Percentiles rank a stretch among this genome's conserved stretches.
Conservation (phyloP, 2,888 invertebrate genomes). For the Pollenia griseotomentosa region DNA sequence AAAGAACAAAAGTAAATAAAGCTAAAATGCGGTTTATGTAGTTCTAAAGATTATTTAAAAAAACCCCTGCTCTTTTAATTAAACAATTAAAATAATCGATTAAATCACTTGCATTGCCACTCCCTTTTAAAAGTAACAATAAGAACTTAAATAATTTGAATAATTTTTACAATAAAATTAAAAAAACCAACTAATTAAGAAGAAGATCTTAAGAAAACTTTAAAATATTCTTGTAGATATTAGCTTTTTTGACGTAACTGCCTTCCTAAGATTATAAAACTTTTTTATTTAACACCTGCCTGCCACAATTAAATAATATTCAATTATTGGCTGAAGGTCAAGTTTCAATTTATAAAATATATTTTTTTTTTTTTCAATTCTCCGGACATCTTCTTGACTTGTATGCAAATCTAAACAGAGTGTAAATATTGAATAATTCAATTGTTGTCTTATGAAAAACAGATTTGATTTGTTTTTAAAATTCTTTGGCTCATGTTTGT, state of each 20-base stretch:
- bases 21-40: too few relatives aligned
- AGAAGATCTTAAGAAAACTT: not conserved
- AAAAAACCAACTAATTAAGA: not conserved
- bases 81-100: too few relatives aligned
- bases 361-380: not conserved
- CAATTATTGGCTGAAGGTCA: constrained; percentile 43
- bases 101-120: not conserved
- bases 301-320: not conserved
- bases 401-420: not conserved
- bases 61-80: too few relatives aligned
- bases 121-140: not conserved
- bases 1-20: too few relatives aligned
- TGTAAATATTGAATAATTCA: not conserved
- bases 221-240: not conserved
- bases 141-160: not conserved
- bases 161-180: too few relatives aligned
- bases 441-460: not conserved
- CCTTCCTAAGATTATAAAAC: constrained; percentile 28
- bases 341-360: constrained; percentile 36
- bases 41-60: too few relatives aligned
- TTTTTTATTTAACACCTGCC: constrained; percentile 15
- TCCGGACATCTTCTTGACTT: not conserved
- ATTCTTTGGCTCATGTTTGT: constrained; percentile 28
- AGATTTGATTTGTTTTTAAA: not conserved
- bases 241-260: constrained; percentile 17